Percentiles rank a stretch among this genome's conserved stretches.
phyloP scores from a whole-genome alignment of 2,113 vertebrate species.

The Neopipo cinnamomea region DNA sequence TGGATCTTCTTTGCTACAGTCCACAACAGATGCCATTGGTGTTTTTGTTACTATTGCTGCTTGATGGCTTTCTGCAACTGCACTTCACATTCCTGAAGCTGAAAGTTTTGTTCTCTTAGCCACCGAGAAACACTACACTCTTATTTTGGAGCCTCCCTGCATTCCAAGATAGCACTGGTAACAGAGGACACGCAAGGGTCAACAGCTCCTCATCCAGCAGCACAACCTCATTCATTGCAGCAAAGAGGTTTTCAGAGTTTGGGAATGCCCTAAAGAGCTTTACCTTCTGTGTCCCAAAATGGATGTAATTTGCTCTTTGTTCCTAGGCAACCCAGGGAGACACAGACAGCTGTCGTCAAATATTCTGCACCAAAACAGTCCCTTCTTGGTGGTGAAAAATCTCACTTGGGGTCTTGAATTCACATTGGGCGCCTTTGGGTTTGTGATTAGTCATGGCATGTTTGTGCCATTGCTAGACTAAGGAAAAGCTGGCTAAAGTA shows the following conservation, averaged over 20 bases:
- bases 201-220: constrained; percentile 41
- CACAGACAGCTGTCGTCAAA: neutral
- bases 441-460: neutral
- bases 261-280: constrained; percentile 19
- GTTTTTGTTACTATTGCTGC: constrained; percentile 41
- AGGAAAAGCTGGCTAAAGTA: neutral
- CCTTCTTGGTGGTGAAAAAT: neutral
- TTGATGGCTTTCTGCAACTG: constrained; percentile 25
- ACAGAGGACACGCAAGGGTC: constrained; percentile 48
- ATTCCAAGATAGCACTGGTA: constrained; percentile 58
- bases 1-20: constrained; percentile 40
- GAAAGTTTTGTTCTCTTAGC: constrained; percentile 60
- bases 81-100: constrained; percentile 69
- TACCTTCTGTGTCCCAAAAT: neutral
- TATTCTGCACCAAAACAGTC: neutral
- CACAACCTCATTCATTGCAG: constrained; percentile 20
- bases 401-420: neutral
- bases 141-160: constrained; percentile 56
- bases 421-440: neutral
- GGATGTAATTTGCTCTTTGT: neutral
- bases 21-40: constrained; percentile 50
- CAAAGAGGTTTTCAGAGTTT: constrained; percentile 13
- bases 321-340: neutral
- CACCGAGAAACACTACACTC: constrained; percentile 54
- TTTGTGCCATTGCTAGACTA: neutral